A percentile compares a stretch with the other conserved stretches of the same genome.
Conservation (phyloP, 2,888 invertebrate genomes). For the Machimus atricapillus region DNA sequence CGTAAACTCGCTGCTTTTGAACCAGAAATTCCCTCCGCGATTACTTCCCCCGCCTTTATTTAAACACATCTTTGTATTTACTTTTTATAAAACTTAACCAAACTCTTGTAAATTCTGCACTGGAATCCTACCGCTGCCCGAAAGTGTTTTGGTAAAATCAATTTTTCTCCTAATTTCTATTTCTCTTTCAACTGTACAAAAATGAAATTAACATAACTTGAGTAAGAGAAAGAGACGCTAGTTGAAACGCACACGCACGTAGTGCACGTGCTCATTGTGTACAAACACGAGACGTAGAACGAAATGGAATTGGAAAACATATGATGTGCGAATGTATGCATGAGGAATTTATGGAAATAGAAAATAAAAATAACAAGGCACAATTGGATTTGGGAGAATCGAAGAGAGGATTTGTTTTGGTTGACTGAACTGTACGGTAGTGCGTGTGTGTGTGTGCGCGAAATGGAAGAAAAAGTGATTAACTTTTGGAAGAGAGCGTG, state of each 20-base stretch:
- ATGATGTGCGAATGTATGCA: not conserved
- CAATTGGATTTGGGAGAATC: not conserved
- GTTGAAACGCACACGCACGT: not conserved
- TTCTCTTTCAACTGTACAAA: not conserved
- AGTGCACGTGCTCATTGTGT: not conserved
- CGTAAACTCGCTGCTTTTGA: not conserved
- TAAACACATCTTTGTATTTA: too few species aligned
- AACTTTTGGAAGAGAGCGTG: not conserved
- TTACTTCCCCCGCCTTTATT: too few species aligned
- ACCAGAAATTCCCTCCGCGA: not conserved
- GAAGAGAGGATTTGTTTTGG: not conserved
- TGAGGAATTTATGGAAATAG: not conserved
- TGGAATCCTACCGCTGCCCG: not conserved
- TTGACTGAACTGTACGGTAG: not conserved
- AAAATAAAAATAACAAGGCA: not conserved
- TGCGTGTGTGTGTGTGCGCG: too few species aligned
- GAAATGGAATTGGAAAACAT: not conserved
- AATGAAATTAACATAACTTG: not conserved
- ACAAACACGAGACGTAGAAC: not conserved
- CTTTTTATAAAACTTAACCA: too few species aligned
- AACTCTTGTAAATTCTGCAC: too few species aligned
- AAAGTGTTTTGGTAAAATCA: not conserved
- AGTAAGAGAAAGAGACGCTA: not conserved
- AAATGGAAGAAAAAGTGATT: not conserved
- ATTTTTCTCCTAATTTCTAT: not conserved